These are phyloP conservation scores for Seira musarum DNA, from an alignment of 2,888 invertebrate species.

Conservation along the genomic window DNA sequence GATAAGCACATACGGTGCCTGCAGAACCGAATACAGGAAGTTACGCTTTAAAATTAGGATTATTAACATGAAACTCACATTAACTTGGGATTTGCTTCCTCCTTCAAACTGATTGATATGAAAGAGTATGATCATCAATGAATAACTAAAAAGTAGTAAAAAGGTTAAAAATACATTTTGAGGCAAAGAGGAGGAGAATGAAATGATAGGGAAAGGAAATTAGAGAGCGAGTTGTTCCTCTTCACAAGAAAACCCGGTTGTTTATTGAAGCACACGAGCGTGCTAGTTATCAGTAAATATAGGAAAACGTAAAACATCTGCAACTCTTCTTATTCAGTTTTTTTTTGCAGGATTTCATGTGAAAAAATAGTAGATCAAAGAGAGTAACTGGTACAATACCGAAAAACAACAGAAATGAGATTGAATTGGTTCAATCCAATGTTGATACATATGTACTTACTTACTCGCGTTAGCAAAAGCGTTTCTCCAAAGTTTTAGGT, in stretches of 20 bases:
- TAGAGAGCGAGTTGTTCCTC: background rate
- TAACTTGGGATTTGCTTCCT: background rate
- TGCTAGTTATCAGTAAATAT: constrained; percentile 12
- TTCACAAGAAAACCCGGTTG: constrained; percentile 17
- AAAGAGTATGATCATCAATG: constrained; percentile 7
- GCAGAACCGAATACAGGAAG: background rate
- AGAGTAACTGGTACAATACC: constrained; percentile 1
- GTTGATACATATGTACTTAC: too few relatives aligned
- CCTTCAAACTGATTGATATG: background rate
- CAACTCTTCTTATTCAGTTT: background rate
- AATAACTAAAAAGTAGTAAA: background rate
- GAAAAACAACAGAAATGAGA: background rate
- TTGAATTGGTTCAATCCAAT: constrained; percentile 2
- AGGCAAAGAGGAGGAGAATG: constrained; percentile 16
- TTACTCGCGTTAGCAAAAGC: background rate
- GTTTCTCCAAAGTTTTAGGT: background rate
- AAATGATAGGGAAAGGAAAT: constrained; percentile 25
- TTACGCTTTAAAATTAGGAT: constrained; percentile 11
- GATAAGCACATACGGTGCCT: too few relatives aligned
- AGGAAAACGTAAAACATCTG: constrained; percentile 1
- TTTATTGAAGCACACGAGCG: constrained; percentile 26
- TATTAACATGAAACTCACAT: background rate
- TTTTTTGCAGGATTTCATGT: constrained; percentile 1
- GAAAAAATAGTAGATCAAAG: constrained; percentile 1
- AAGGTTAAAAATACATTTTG: constrained; percentile 37